These are phyloP conservation scores for Myripristis murdjan DNA, from an alignment of 2,797 vertebrate species.

Conservation along the genomic window DNA sequence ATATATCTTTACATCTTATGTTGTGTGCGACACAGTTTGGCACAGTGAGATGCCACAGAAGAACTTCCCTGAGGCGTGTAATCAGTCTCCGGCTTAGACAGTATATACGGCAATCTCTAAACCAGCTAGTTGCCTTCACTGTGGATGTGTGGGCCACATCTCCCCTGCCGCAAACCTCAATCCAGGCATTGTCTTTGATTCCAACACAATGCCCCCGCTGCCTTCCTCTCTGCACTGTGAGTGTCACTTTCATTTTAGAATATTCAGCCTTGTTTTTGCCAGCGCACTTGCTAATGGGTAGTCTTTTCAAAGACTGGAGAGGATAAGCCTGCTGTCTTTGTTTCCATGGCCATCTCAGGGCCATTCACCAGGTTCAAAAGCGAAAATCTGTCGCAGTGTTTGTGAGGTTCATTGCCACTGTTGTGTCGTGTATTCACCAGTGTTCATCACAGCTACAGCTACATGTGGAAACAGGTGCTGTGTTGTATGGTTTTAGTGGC, in stretches of 20 bases:
- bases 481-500: conserved; percentile 58
- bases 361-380: conserved; percentile 68
- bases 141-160: conserved; percentile 64
- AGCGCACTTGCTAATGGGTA: conserved; percentile 65
- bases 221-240: conserved; percentile 54
- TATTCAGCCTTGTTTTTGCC: conserved; percentile 70
- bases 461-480: conserved; percentile 65
- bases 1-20: conserved; percentile 38
- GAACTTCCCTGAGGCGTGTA: conserved; percentile 63
- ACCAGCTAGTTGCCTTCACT: conserved; percentile 65
- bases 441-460: conserved; percentile 32
- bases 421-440: conserved; percentile 42
- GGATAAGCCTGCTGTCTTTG: conserved; percentile 72
- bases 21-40: conserved; percentile 15
- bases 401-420: conserved; percentile 30
- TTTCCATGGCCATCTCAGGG: conserved; percentile 70
- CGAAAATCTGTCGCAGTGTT: conserved; percentile 46
- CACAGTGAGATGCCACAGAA: conserved; percentile 48
- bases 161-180: conserved; percentile 68
- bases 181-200: conserved; percentile 76
- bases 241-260: conserved; percentile 74
- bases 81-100: conserved; percentile 58
- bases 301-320: conserved; percentile 61
- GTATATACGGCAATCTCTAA: conserved; percentile 54
- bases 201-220: conserved; percentile 68